Percentiles rank a stretch among this genome's conserved stretches.
Conservation (phyloP, 1,140 invertebrate species). For the Brachionus asplanchnoidis region DNA sequence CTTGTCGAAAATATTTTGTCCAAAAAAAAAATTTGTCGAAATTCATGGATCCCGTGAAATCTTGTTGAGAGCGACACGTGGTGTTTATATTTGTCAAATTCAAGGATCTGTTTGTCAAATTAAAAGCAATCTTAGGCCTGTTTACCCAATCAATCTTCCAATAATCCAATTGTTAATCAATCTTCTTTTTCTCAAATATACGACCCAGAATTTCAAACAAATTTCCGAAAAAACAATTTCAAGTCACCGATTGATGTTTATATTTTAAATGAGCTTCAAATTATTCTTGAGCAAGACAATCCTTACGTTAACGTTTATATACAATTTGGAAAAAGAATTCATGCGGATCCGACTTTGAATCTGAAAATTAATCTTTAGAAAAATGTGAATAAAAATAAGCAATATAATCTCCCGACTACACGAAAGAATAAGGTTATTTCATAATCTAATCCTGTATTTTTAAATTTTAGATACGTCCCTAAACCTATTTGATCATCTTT, state of each 20-base stretch:
- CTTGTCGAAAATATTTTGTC: too few relatives aligned
- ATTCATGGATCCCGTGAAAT: too few relatives aligned
- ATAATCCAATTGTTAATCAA: too few relatives aligned
- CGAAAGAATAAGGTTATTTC: conserved; percentile 40
- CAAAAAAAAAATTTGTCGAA: too few relatives aligned
- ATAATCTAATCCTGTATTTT: too few relatives aligned
- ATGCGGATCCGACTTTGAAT: too few relatives aligned
- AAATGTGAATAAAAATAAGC: too few relatives aligned
- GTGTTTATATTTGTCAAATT: not conserved
- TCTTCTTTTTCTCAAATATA: conserved; percentile 3
- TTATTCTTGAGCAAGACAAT: conserved; percentile 32
- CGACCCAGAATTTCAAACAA: not conserved
- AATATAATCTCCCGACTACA: too few relatives aligned
- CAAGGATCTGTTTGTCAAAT: not conserved
- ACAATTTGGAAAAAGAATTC: too few relatives aligned
- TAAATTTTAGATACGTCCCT: not conserved
- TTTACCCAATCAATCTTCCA: too few relatives aligned
- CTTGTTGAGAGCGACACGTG: not conserved
- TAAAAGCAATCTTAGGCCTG: not conserved
- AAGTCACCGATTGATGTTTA: not conserved
- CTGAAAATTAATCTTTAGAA: too few relatives aligned
- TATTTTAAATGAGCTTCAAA: not conserved
- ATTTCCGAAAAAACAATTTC: not conserved
- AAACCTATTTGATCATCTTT: not conserved
- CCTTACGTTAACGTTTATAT: too few relatives aligned